phyloP scores from a whole-genome alignment of 2,797 vertebrate species.

The Micropoecilia bifurca region DNA sequence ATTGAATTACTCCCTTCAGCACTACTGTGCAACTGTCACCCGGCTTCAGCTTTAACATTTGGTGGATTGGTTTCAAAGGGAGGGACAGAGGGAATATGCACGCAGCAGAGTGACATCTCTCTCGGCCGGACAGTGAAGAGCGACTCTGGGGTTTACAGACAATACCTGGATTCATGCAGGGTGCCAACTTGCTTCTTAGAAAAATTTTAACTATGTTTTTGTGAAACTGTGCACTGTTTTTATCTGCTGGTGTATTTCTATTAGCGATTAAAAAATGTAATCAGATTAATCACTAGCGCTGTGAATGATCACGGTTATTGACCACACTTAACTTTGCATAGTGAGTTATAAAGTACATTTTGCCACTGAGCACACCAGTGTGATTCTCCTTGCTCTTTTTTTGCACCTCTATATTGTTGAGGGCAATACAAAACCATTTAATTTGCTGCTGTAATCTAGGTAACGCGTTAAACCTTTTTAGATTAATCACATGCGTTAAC shows the following conservation, averaged over 20 bases:
- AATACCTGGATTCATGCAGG: conserved; percentile 40
- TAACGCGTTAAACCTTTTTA: no score
- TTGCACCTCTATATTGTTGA: no score
- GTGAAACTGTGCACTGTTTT: neutral
- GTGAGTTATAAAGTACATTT: no score
- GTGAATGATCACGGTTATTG: neutral
- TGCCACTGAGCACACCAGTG: no score
- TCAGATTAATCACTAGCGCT: neutral
- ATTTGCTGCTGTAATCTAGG: no score
- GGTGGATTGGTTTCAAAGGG: conserved; percentile 67
- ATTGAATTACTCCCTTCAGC: conserved; percentile 79
- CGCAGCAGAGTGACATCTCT: conserved; percentile 33
- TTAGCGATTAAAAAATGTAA: neutral
- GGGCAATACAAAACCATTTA: no score
- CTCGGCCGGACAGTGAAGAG: conserved; percentile 36
- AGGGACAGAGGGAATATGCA: conserved; percentile 18
- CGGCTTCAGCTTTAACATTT: conserved; percentile 75
- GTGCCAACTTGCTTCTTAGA: conserved; percentile 24
- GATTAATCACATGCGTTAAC: no score
- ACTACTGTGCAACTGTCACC: conserved; percentile 75
- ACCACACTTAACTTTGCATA: no score
- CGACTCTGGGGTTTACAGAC: conserved; percentile 49
- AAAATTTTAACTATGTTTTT: conserved; percentile 2
- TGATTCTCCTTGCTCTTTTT: no score
- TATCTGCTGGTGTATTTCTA: neutral